phyloP scores from a whole-genome alignment of 2,888 invertebrate genomes.

The Celastrina argiolus region DNA sequence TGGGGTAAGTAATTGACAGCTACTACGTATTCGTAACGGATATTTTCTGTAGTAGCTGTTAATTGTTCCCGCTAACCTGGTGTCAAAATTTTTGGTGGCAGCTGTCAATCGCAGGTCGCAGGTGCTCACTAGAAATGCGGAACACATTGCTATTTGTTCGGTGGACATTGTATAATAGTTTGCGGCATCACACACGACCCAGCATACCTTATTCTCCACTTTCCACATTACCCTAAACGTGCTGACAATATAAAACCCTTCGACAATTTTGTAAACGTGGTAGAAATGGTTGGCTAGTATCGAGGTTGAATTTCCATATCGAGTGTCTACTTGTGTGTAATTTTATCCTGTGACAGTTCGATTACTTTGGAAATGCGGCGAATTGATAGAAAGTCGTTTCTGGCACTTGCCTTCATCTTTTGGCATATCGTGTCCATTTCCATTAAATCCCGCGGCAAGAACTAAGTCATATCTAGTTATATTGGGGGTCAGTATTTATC shows the following conservation, averaged over 20 bases:
- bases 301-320: background rate
- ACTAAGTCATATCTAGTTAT: too few species aligned
- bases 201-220: conserved; percentile 73
- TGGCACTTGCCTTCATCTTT: too few species aligned
- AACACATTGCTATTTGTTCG: conserved; percentile 75
- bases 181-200: conserved; percentile 63
- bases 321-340: background rate
- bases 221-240: conserved; percentile 73
- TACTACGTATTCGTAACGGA: too few species aligned
- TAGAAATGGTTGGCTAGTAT: background rate
- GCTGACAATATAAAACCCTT: conserved; percentile 58
- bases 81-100: background rate
- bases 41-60: too few species aligned
- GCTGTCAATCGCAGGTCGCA: conserved; percentile 63
- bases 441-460: too few species aligned
- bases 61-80: too few species aligned
- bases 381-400: too few species aligned
- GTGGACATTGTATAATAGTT: conserved; percentile 76
- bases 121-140: conserved; percentile 75
- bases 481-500: too few species aligned
- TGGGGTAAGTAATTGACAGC: too few species aligned
- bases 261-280: conserved; percentile 31
- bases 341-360: background rate
- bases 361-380: background rate
- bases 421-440: too few species aligned